These are phyloP conservation scores for Lysandra bellargus DNA, from an alignment of 2,888 invertebrate genomes.

Conservation along the genomic window DNA sequence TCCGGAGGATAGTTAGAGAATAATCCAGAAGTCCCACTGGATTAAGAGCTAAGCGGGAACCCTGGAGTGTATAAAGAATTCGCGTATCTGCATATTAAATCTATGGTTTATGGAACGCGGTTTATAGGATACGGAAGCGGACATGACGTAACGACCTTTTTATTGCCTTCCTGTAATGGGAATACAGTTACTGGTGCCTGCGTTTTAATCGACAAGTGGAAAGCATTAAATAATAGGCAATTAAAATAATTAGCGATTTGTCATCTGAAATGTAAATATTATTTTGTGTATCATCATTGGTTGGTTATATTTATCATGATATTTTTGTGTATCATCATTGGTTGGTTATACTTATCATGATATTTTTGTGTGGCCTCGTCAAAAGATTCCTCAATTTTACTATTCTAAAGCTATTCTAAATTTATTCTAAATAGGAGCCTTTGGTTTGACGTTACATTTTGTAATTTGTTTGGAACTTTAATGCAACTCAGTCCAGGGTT, in stretches of 20 bases:
- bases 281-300: too few species aligned
- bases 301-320: too few species aligned
- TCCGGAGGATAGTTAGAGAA: background rate
- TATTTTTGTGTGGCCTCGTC: too few species aligned
- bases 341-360: too few species aligned
- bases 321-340: too few species aligned
- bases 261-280: too few species aligned
- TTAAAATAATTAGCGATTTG: background rate
- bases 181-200: slow-evolving; percentile 3
- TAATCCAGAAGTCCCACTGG: background rate
- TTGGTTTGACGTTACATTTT: too few species aligned
- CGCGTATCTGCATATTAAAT: slow-evolving; percentile 24
- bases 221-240: background rate
- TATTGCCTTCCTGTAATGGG: slow-evolving; percentile 20
- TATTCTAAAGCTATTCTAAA: too few species aligned
- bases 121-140: slow-evolving; percentile 21
- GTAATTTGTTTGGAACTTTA: too few species aligned
- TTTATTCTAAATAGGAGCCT: too few species aligned
- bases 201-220: slow-evolving; percentile 1
- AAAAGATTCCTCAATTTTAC: too few species aligned
- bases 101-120: background rate
- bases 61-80: slow-evolving; percentile 1
- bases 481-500: too few species aligned
- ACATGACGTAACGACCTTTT: slow-evolving; percentile 23
- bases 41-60: background rate